phyloP scores from a whole-genome alignment of 2,888 invertebrate genomes.

The Oeneis ivallda region DNA sequence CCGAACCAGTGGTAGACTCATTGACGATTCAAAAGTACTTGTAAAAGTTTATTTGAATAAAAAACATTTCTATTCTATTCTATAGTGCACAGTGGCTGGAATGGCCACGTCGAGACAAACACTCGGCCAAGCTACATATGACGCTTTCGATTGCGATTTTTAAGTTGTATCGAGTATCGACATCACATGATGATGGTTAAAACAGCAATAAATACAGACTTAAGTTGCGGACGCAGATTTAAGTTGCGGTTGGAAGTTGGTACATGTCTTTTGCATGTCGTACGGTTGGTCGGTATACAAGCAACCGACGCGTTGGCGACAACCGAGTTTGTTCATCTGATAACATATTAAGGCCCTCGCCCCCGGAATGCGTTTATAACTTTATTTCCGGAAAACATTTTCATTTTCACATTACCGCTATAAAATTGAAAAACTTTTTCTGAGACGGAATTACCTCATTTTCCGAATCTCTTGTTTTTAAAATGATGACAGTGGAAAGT shows the following conservation, averaged over 20 bases:
- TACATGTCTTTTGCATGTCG: neutral
- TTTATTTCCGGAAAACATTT: conserved; percentile 8
- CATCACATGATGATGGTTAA: too few species aligned
- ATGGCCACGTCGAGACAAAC: too few species aligned
- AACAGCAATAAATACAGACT: too few species aligned
- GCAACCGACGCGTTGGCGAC: neutral
- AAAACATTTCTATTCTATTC: too few species aligned
- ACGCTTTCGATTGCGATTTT: too few species aligned
- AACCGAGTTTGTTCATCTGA: neutral
- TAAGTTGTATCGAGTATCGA: too few species aligned
- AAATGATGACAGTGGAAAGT: neutral
- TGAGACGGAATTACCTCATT: conserved; percentile 5
- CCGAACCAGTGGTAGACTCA: too few species aligned
- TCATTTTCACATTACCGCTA: conserved; percentile 16
- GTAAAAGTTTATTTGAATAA: too few species aligned
- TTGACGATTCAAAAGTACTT: too few species aligned
- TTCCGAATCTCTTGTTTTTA: neutral
- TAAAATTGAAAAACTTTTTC: conserved; percentile 26
- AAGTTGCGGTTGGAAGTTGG: neutral
- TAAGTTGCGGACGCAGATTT: neutral
- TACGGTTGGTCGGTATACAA: neutral
- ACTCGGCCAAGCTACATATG: too few species aligned
- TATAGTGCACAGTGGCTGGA: too few species aligned
- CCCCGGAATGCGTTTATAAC: conserved; percentile 6
- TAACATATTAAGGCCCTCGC: neutral